Percentiles rank a stretch among this genome's conserved stretches.
These are phyloP conservation scores for Dendrolimus punctatus DNA, from an alignment of 1,140 invertebrate genomes.

Conservation along the genomic window DNA sequence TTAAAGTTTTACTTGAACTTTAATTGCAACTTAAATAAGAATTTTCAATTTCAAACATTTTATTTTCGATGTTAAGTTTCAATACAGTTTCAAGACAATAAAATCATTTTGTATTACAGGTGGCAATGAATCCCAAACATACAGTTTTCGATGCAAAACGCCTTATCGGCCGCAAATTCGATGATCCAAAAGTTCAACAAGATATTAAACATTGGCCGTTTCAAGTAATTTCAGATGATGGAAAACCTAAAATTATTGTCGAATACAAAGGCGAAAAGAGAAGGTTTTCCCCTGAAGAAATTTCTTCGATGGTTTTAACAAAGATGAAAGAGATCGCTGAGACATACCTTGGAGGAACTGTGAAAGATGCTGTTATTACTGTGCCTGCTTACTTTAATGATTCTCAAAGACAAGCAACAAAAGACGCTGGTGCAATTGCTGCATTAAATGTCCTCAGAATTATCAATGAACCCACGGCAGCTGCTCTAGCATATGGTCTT, in stretches of 20 bases:
- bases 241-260: conserved; percentile 84
- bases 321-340: conserved; percentile 83
- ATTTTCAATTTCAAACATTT: no score
- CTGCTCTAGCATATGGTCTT: conserved; percentile 87
- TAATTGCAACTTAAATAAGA: no score
- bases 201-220: conserved; percentile 90
- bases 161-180: conserved; percentile 82
- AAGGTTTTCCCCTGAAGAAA: conserved; percentile 87
- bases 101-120: conserved; percentile 47
- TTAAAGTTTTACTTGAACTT: no score
- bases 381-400: conserved; percentile 81
- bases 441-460: conserved; percentile 88
- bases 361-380: conserved; percentile 79
- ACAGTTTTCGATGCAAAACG: conserved; percentile 90
- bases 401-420: conserved; percentile 78
- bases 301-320: conserved; percentile 88
- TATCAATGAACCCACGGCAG: conserved; percentile 87
- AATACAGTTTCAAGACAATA: no score
- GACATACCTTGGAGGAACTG: conserved; percentile 72
- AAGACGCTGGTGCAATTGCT: conserved; percentile 84
- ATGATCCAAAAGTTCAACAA: conserved; percentile 82
- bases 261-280: conserved; percentile 85
- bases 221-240: conserved; percentile 76
- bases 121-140: conserved; percentile 88
- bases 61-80: no score